Evolutionary conservation across 2,113 vertebrate species (phyloP), one percentile per base, ranked within the genome.

Genomic region (Notothenia rossii): DNA sequence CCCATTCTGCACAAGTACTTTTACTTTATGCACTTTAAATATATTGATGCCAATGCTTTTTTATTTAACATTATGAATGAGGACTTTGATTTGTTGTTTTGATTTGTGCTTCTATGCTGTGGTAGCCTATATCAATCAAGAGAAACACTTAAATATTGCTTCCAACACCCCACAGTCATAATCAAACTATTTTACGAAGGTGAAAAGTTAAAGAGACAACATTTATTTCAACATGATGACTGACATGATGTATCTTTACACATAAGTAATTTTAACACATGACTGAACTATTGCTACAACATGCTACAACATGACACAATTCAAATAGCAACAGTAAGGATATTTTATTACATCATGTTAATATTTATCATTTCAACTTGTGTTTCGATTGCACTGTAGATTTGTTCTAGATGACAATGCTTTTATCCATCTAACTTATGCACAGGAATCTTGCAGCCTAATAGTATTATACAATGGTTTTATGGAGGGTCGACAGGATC

Each of bases 191-290:
- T 53, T 25, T 0, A 50, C n/a, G 43, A 20, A 62, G 58, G 2
- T 40, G 13, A 68, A 25, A 69, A 48, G 18, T 55, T 10, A 25
- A 12, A 50, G 3, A 45, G 3, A 14, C 25, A 36, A 0, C 0
- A 2, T 74, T 45, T 63, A 58, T 79, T 69, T 68, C 7, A 18
- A 74, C 9, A 55, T 13, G 10, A 33, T 60, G 5, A 33, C 18
- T 36, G 36, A 36, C 36, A 36, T 36, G 7, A 36, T 36, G 36
- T 36, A 2, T 20, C 25, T 66, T 60, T 40, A 15, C 10, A 67
- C 14, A 55, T 54, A 5, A 10, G 8, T 17, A 62, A 67, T 17
- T 60, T 12, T 3, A 58, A 5, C 46, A 75, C 43, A 46, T 20
- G 48, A 43, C 1, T 13, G 2, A 14, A 60, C 5, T 5, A 33